phyloP scores from a whole-genome alignment of 2,113 vertebrate species.

The Syrrhaptes paradoxus region DNA sequence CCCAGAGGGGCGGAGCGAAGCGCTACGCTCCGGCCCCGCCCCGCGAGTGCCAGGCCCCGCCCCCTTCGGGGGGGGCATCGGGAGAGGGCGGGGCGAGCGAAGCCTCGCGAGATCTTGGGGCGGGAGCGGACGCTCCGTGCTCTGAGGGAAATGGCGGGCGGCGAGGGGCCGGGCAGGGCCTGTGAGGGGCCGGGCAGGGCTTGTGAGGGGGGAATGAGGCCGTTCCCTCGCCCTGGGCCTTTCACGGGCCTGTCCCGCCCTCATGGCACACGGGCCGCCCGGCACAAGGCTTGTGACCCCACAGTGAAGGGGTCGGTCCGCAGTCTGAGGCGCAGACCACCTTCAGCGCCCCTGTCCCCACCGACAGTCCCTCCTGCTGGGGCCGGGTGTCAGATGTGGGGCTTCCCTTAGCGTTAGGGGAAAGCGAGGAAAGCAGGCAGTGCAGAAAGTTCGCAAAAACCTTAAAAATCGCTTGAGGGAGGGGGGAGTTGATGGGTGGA shows the following conservation, averaged over 20 bases:
- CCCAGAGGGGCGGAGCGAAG: not conserved
- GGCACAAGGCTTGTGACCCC: fast-evolving
- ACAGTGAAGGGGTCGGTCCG: fast-evolving
- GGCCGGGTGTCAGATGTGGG: fast-evolving
- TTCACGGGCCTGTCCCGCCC: not conserved
- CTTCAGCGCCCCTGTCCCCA: too few relatives aligned
- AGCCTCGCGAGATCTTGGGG: not conserved
- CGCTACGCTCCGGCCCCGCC: fast-evolving
- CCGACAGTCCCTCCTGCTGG: not conserved
- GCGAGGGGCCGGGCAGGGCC: too few relatives aligned
- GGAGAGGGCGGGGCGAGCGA: fast-evolving
- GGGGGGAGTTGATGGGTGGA: fast-evolving
- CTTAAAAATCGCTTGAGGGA: not conserved
- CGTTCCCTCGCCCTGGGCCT: too few relatives aligned
- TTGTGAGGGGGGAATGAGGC: not conserved
- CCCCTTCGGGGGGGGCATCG: not conserved
- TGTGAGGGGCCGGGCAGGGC: not conserved
- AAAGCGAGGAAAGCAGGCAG: fast-evolving
- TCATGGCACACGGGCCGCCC: fast-evolving
- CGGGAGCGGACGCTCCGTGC: not conserved
- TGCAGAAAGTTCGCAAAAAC: not conserved
- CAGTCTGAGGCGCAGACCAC: fast-evolving
- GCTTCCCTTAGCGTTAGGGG: too few relatives aligned
- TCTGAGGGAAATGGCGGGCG: not conserved
- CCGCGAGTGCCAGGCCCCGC: not conserved